Evolutionary conservation across 2,797 vertebrate species (phyloP).

Genomic region (Tragopan temminckii): DNA sequence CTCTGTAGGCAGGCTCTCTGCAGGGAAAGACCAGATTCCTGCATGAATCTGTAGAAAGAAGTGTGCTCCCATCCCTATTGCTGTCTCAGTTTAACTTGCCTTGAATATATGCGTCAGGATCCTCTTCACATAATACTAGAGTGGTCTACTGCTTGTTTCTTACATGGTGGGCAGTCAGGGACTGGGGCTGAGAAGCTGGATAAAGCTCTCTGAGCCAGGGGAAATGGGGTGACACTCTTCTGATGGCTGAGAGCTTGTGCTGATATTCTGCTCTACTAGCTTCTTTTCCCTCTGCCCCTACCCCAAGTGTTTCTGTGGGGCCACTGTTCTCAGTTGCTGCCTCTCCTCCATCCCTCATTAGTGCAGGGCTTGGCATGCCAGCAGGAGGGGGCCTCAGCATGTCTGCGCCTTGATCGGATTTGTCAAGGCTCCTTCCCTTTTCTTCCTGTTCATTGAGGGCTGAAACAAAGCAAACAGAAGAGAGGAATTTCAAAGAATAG

Average conservation of each 20-base stretch:
- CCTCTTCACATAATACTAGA: background rate
- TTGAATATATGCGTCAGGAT: background rate
- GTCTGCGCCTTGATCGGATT: slow-evolving; percentile 75
- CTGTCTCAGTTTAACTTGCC: background rate
- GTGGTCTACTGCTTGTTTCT: background rate
- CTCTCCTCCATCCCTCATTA: slow-evolving; percentile 68
- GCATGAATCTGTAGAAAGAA: background rate
- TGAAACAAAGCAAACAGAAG: slow-evolving; percentile 76
- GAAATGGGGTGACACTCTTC: background rate
- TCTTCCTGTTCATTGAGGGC: slow-evolving; percentile 76
- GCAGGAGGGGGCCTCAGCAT: slow-evolving; percentile 66
- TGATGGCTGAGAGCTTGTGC: background rate
- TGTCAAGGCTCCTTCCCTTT: slow-evolving; percentile 76
- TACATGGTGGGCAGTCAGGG: background rate
- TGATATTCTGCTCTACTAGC: background rate
- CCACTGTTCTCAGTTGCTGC: slow-evolving; percentile 17
- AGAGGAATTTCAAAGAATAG: slow-evolving; percentile 66
- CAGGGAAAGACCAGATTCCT: background rate
- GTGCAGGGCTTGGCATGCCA: slow-evolving; percentile 56
- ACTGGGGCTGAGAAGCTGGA: background rate
- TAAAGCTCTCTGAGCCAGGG: background rate
- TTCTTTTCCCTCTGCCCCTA: background rate
- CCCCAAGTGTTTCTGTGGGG: slow-evolving; percentile 11
- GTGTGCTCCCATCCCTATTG: background rate
- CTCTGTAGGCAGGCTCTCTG: background rate